Conservation (phyloP, 2,888 invertebrate genomes). For the Apotomis capreana region DNA sequence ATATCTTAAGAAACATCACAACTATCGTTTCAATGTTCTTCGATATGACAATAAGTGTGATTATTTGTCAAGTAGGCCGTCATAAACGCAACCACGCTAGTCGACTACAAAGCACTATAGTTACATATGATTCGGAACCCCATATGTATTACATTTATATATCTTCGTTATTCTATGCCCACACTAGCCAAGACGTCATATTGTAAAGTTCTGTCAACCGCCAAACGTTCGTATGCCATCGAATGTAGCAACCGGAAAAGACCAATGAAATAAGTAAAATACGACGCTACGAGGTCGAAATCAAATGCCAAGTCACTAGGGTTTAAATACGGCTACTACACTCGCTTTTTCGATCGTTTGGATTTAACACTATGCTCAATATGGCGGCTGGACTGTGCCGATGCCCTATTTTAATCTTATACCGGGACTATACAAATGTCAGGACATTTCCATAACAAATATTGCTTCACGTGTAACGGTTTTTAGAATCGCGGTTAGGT, state of each 20-base stretch:
- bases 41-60: no score
- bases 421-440: conserved; percentile 37
- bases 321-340: background rate
- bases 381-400: conserved; percentile 8
- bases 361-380: background rate
- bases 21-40: no score
- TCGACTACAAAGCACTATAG: conserved; percentile 40
- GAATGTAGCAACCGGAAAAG: background rate
- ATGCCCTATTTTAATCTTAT: conserved; percentile 31
- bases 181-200: conserved; percentile 10
- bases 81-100: conserved; percentile 9
- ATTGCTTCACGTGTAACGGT: conserved; percentile 34
- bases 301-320: background rate
- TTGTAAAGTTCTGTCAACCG: background rate
- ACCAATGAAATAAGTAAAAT: background rate
- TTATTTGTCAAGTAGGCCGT: background rate
- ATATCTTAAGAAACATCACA: no score
- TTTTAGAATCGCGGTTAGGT: conserved; percentile 18
- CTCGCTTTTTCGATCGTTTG: background rate
- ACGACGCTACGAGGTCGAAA: background rate
- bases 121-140: conserved; percentile 32
- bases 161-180: conserved; percentile 31
- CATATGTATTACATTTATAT: conserved; percentile 41
- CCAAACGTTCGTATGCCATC: no score
- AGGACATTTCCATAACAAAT: conserved; percentile 35